These are phyloP conservation scores for Berghia stephanieae DNA, from an alignment of 1,140 invertebrate species.

Conservation along the genomic window DNA sequence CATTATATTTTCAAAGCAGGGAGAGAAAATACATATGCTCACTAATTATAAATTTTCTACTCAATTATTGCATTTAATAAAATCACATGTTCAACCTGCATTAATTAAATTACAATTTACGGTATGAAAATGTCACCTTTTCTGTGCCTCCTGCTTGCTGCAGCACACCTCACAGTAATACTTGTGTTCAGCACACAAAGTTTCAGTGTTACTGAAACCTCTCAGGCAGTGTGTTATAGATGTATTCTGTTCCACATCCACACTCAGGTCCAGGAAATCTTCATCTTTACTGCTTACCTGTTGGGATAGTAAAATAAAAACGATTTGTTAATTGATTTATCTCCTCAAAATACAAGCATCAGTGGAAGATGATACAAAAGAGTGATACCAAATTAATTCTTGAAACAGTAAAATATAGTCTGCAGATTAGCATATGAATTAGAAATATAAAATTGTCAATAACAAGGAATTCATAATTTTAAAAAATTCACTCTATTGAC, in stretches of 20 bases:
- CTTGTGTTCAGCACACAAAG: conserved; percentile 99
- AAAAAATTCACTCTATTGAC: background rate
- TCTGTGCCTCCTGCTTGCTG: conserved; percentile 98
- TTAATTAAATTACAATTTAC: background rate
- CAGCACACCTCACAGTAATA: conserved; percentile 99
- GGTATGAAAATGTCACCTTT: conserved; percentile 71
- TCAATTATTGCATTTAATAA: background rate
- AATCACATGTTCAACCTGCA: background rate
- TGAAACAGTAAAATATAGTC: too few relatives aligned
- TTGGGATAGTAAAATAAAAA: conserved; percentile 37
- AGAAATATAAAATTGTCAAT: too few relatives aligned
- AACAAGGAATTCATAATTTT: too few relatives aligned
- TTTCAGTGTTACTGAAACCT: conserved; percentile 98
- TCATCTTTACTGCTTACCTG: conserved; percentile 97
- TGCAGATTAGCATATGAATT: too few relatives aligned
- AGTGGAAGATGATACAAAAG: too few relatives aligned
- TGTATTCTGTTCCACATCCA: conserved; percentile 99
- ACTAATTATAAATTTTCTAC: background rate
- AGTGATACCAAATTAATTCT: too few relatives aligned
- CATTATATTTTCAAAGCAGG: too few relatives aligned
- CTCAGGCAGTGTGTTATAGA: conserved; percentile 98
- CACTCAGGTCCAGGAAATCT: conserved; percentile 98
- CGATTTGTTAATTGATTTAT: too few relatives aligned
- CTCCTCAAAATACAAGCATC: too few relatives aligned
- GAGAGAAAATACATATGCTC: too few relatives aligned